These are phyloP conservation scores for Drosophila ironensis DNA, from an alignment of 1,140 invertebrate species.

Conservation along the genomic window DNA sequence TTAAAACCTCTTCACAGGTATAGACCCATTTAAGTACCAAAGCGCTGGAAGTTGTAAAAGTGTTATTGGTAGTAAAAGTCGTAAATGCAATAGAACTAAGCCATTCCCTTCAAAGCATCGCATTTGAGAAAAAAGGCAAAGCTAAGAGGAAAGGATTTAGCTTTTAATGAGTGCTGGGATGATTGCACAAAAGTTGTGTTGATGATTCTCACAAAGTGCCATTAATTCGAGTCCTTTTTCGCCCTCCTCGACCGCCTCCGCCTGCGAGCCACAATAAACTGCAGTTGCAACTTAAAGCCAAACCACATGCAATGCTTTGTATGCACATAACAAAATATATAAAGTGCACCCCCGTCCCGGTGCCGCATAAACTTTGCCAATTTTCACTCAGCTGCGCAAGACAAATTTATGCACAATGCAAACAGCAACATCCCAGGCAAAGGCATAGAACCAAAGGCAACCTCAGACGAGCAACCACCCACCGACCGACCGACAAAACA, in stretches of 20 bases:
- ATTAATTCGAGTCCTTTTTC: slow-evolving; percentile 20
- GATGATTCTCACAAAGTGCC: background rate
- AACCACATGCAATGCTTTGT: slow-evolving; percentile 44
- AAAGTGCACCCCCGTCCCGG: background rate
- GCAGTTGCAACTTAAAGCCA: slow-evolving; percentile 31
- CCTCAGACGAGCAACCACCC: slow-evolving; percentile 2
- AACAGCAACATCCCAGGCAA: slow-evolving; percentile 29
- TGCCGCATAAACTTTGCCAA: slow-evolving; percentile 65
- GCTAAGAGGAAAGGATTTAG: slow-evolving; percentile 14
- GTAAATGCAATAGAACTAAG: slow-evolving; percentile 17
- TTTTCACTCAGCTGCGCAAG: slow-evolving; percentile 64
- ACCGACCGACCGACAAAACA: slow-evolving; percentile 16
- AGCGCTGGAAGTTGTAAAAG: slow-evolving; percentile 18
- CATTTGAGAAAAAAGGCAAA: background rate
- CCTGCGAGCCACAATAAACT: too few species aligned
- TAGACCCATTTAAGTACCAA: too few species aligned
- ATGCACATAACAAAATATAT: slow-evolving; percentile 26
- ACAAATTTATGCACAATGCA: slow-evolving; percentile 69
- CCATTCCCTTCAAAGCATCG: slow-evolving; percentile 11
- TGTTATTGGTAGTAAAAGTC: slow-evolving; percentile 7
- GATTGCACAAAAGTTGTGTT: too few species aligned
- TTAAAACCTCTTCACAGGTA: too few species aligned
- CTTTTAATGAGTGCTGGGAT: background rate
- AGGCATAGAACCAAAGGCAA: slow-evolving; percentile 11
- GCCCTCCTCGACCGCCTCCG: slow-evolving; percentile 32